Base-by-base conservation (phyloP, 2,888 invertebrate species). In the Eurytoma adleriae region DNA sequence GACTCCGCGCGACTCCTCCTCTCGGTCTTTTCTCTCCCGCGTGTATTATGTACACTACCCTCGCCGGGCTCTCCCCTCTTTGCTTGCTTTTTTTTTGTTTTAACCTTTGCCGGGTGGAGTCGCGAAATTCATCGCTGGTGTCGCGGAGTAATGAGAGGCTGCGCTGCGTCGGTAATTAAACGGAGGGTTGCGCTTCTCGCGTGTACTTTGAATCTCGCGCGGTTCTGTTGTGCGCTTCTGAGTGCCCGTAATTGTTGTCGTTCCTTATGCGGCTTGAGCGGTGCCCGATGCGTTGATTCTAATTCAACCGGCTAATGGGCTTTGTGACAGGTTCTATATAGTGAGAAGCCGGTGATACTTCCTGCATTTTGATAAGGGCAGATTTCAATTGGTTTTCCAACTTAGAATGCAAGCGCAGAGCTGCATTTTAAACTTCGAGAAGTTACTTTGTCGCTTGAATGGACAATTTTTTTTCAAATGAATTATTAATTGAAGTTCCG, bases 1-100 rank as follows among this genome's bases (percentile, higher is more conserved):
- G 40, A 54, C 54, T 54, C 54, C 57, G 54, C 40, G 18, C 40
- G 50, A 59, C 59, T 40, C 40, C 12, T 59, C 59, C 59, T 59
- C 59, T 20, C 24, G 12, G 59, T 12, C 24, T 20, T 59, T 59
- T 18, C 20, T 20, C 59, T 12, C 57, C 5, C n/a, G 57, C n/a
- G 13, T 10, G 56, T 5, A 7, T n/a, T 10, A 20, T 40, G 10
- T 40, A 40, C 10, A 7, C 40, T 40, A 7, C 40, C 40, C 10
- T 40, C 40, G 40, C 1, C 40, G 40, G 10, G 40, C 7, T 40
- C 10, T 7, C 2, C 30, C 7, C 30, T 3, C 7, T 30, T 7
- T 24, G 24, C 10, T 40, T 40, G 7, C 10, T 40, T 40, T 40
- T 0, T 10, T 40, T 1, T 40, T 40, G 4, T 7, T 40, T 30